Conservation (phyloP, 1,140 invertebrate genomes). For the Philotrypesis tridentata region DNA sequence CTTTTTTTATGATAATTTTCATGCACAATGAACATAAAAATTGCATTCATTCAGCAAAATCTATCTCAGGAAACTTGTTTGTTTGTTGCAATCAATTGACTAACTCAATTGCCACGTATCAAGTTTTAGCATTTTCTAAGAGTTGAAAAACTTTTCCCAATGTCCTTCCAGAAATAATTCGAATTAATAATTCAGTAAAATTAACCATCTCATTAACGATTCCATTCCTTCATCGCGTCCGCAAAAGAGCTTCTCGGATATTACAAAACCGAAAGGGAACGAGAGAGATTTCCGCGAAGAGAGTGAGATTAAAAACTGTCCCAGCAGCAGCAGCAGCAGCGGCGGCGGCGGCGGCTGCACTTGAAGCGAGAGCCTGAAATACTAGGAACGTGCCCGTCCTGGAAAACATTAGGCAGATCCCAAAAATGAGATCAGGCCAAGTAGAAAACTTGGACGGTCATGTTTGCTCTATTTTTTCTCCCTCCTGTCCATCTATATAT, state of each 20-base stretch:
- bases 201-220: neutral
- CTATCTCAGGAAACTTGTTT: too few relatives aligned
- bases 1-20: too few relatives aligned
- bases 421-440: conserved; percentile 61
- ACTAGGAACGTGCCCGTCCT: neutral
- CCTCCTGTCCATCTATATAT: neutral
- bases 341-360: neutral
- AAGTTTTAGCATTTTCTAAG: too few relatives aligned
- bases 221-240: neutral
- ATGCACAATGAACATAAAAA: too few relatives aligned
- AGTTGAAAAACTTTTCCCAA: neutral
- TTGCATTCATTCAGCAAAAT: neutral
- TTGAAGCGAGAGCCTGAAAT: neutral
- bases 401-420: conserved; percentile 41
- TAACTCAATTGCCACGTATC: too few relatives aligned
- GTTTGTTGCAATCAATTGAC: too few relatives aligned
- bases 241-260: neutral
- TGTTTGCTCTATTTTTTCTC: neutral
- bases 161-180: too few relatives aligned
- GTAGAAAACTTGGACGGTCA: conserved; percentile 47
- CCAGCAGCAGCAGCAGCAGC: neutral
- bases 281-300: neutral
- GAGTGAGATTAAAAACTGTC: conserved; percentile 33
- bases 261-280: conserved; percentile 28
- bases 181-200: neutral